These are phyloP conservation scores for Notodonta ziczac DNA, from an alignment of 2,888 invertebrate genomes.

Conservation along the genomic window DNA sequence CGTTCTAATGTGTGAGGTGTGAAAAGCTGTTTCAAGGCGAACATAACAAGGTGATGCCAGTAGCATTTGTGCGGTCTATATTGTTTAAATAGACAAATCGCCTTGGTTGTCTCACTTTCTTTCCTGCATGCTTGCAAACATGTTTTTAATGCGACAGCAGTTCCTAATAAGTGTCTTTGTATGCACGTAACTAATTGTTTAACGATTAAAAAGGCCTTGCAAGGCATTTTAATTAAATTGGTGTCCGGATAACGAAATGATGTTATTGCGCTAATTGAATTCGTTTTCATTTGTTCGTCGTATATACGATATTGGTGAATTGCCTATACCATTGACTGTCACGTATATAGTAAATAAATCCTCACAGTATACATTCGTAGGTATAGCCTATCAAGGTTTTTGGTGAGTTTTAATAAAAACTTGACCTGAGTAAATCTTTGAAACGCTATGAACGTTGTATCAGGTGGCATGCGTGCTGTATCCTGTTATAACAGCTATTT, in stretches of 20 bases:
- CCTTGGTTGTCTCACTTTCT: slow-evolving; percentile 44
- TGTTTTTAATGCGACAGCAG: not conserved
- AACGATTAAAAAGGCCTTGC: slow-evolving; percentile 37
- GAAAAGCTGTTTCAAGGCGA: slow-evolving; percentile 52
- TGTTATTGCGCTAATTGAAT: slow-evolving; percentile 55
- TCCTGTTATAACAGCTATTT: slow-evolving; percentile 48
- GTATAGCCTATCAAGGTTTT: slow-evolving; percentile 22
- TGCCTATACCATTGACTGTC: slow-evolving; percentile 26
- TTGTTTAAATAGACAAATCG: slow-evolving; percentile 33
- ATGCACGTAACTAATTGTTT: slow-evolving; percentile 18
- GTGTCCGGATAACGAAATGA: slow-evolving; percentile 35
- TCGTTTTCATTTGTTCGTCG: slow-evolving; percentile 36
- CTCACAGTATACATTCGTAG: not conserved
- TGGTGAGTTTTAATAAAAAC: slow-evolving; percentile 41
- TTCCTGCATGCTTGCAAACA: slow-evolving; percentile 15
- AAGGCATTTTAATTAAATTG: slow-evolving; percentile 31
- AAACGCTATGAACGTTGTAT: slow-evolving; percentile 39
- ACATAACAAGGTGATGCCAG: slow-evolving; percentile 40
- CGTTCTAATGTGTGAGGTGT: slow-evolving; percentile 42
- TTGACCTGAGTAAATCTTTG: slow-evolving; percentile 38
- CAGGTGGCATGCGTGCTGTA: slow-evolving; percentile 42
- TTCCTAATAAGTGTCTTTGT: slow-evolving; percentile 10
- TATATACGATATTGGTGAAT: slow-evolving; percentile 36
- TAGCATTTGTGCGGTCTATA: slow-evolving; percentile 34
- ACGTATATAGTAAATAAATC: slow-evolving; percentile 1